Evolutionary conservation across 2,113 vertebrate genomes (phyloP).

Genomic region (Eptesicus fuscus): DNA sequence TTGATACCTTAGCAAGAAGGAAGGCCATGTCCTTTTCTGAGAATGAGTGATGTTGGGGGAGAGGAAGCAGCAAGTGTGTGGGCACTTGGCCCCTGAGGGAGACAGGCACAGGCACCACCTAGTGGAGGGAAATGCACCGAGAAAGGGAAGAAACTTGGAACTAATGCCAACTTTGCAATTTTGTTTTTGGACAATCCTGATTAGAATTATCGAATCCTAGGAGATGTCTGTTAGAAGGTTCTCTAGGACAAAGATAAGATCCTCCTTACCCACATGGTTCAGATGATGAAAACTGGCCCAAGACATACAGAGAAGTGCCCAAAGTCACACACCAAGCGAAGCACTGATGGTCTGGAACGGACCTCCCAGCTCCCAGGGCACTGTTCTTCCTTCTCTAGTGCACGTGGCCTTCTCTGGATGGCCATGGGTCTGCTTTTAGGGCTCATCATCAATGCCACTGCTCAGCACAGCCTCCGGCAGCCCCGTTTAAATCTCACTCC

Average conservation of each 20-base stretch:
- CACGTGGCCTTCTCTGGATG: not conserved
- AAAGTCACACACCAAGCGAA: not conserved
- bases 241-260: not conserved
- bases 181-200: not conserved
- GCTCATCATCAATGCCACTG: not conserved
- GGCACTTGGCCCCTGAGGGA: constrained; percentile 33
- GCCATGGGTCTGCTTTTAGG: not conserved
- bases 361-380: accelerated
- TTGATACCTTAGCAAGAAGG: not conserved
- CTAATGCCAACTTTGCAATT: not conserved
- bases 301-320: not conserved
- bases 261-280: not conserved
- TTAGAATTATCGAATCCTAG: not conserved
- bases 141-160: not conserved
- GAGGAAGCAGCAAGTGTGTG: not conserved
- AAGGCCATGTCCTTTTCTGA: not conserved
- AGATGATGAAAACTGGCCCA: not conserved
- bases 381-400: not conserved
- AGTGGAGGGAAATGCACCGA: constrained; percentile 49
- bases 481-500: not conserved
- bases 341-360: not conserved
- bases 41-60: not conserved
- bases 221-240: not conserved
- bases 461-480: not conserved
- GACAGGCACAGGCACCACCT: constrained; percentile 60